Evolutionary conservation across 2,888 invertebrate species (phyloP).

Genomic region (Podabrus alpinus): DNA sequence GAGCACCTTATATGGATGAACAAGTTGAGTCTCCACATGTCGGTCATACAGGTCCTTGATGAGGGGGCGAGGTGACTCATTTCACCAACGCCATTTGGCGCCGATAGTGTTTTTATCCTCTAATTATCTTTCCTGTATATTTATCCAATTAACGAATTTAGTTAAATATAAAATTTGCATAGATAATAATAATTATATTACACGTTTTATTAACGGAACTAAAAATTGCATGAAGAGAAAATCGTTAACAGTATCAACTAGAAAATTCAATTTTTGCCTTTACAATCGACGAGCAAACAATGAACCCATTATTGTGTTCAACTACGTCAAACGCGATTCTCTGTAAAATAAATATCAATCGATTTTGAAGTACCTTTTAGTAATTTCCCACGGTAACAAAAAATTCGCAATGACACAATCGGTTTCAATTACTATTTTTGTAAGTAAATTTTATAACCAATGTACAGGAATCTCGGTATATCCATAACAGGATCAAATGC

Average conservation of each 20-base stretch:
- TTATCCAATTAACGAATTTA: slow-evolving; percentile 19
- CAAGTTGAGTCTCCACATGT: slow-evolving; percentile 37
- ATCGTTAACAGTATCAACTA: not conserved
- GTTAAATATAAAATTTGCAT: not conserved
- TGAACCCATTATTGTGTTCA: not conserved
- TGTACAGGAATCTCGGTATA: slow-evolving; percentile 35
- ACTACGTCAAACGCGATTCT: not conserved
- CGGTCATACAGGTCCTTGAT: slow-evolving; percentile 40
- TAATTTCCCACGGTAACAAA: slow-evolving; percentile 36
- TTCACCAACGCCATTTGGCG: slow-evolving; percentile 34
- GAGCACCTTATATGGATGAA: slow-evolving; percentile 42
- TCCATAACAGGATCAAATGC: slow-evolving; percentile 38
- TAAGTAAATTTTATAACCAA: slow-evolving; percentile 43
- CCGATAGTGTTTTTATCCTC: slow-evolving; percentile 29
- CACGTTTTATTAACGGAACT: not conserved
- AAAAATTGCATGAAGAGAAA: not conserved
- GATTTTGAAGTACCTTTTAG: slow-evolving; percentile 30
- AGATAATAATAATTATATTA: not conserved
- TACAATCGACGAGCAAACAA: not conserved
- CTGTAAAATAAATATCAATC: not conserved
- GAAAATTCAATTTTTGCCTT: not conserved
- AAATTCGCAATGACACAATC: slow-evolving; percentile 28
- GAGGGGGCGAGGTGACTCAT: slow-evolving; percentile 33
- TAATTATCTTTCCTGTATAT: slow-evolving; percentile 27
- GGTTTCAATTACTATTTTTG: slow-evolving; percentile 40